A percentile compares a stretch with the other conserved stretches of the same genome.
Evolutionary conservation across 53 echinoderm and acorn worm genomes (phyloP).

Genomic region (Glandiceps talaboti): DNA sequence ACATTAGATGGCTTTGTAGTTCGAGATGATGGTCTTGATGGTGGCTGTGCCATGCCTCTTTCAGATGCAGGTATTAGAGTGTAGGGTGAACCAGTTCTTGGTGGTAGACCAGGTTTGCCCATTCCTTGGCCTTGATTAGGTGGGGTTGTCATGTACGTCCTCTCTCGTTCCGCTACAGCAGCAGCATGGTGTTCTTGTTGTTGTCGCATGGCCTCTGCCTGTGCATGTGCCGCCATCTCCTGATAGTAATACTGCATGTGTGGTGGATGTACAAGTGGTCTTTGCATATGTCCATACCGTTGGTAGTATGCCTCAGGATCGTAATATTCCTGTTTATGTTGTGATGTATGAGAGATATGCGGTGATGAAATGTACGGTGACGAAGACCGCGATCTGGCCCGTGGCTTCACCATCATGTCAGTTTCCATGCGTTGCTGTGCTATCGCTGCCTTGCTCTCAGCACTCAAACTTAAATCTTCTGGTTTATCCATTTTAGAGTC

Average conservation of each 20-base stretch:
- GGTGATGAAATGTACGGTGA: conserved; percentile 55
- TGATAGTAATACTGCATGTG: neutral
- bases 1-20: conserved; percentile 35
- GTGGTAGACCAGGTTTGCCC: neutral
- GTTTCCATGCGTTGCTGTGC: neutral
- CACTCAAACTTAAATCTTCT: neutral
- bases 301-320: neutral
- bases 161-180: neutral
- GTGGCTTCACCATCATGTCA: neutral
- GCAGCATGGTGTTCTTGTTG: neutral
- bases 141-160: neutral
- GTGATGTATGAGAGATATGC: conserved; percentile 74
- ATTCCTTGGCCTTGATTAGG: neutral
- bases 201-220: neutral
- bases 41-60: conserved; percentile 4
- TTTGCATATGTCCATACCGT: neutral
- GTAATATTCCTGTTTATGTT: too few relatives aligned
- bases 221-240: neutral
- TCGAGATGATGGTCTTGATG: conserved; percentile 18
- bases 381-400: conserved; percentile 16
- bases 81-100: conserved; percentile 61
- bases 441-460: neutral
- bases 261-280: neutral
- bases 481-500: neutral
- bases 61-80: conserved; percentile 48